Evolutionary conservation across 2,797 vertebrate species (phyloP), one percentile per base, ranked within the genome.

Genomic region (Podarcis lilfordi): DNA sequence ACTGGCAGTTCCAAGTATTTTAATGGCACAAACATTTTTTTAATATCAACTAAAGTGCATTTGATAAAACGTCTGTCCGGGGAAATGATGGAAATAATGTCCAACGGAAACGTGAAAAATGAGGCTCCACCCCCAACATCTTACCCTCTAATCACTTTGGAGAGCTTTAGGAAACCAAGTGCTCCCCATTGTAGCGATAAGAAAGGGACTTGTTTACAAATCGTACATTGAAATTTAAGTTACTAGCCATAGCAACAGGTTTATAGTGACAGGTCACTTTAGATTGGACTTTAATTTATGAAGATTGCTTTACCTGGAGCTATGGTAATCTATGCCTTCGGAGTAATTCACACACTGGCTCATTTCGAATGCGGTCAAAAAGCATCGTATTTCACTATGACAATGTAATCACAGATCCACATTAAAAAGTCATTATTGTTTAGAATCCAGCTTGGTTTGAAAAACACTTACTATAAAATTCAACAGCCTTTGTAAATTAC

Each of bases 351-450:
- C 97, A 93, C 97, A 97, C 97, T 96, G 95, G 96, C 97, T 98
- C 97, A 97, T 98, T 98, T 97, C 95, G 95, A 97, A 98, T 97
- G 98, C 97, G 96, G 98, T 98, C 98, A 97, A 97, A 98, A 98
- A 92, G 96, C 95, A 87, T 96, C 96, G 96, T 99, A 99, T 99
- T 99, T 99, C 98, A 98, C 98, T 86, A 94, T 99, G 99, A 99
- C 99, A 99, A 98, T 98, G 99, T 99, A 99, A 99, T 99, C 99
- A 99, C 98, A 98, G 98, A 97, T 98, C 97, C 98, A 97, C 98
- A 99, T 99, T 99, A 99, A 99, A 99, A 99, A 99, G 99, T 99
- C 99, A 99, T 99, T 99, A 99, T 99, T 99, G 99, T 99, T 99
- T 98, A 99, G 98, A 98, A 98, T 98, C 97, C 92, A 96, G 97